These are phyloP conservation scores for Petrocephalus microphthalmus DNA, from an alignment of 2,113 vertebrate genomes.

Conservation along the genomic window DNA sequence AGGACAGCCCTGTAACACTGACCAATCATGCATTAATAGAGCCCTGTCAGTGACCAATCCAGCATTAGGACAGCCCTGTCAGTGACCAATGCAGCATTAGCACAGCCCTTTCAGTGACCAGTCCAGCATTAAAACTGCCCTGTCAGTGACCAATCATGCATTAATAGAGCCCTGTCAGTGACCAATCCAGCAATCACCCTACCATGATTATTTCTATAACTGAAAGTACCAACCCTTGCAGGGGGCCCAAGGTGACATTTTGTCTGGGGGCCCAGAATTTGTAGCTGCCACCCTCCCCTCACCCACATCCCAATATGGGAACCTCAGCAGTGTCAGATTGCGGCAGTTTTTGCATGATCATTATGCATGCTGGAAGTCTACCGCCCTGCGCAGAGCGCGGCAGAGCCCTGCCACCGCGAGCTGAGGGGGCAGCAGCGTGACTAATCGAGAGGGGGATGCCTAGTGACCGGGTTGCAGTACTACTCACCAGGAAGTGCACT, in stretches of 20 bases:
- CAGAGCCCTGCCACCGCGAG: not conserved
- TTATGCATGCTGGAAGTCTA: not conserved
- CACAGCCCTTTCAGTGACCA: not conserved
- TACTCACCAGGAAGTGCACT: not conserved
- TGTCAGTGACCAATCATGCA: not conserved
- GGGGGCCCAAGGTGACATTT: not conserved
- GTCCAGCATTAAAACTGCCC: not conserved
- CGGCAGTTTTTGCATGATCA: not conserved
- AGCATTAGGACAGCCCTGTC: not conserved
- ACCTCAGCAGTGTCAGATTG: not conserved
- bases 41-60: not conserved
- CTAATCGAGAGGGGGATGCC: not conserved
- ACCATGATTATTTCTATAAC: not conserved
- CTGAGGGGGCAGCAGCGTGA: not conserved
- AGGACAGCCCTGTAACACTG: too few relatives aligned
- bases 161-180: not conserved
- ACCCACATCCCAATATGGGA: not conserved
- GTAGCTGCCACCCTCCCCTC: not conserved
- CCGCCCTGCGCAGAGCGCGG: not conserved
- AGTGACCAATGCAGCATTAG: not conserved
- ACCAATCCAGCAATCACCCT: not conserved
- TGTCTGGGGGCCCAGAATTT: not conserved
- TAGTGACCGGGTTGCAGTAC: not conserved
- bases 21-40: too few relatives aligned
- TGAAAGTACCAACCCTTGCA: not conserved